Conservation (phyloP, 2,113 vertebrate species). For the Crotalus helleri region DNA sequence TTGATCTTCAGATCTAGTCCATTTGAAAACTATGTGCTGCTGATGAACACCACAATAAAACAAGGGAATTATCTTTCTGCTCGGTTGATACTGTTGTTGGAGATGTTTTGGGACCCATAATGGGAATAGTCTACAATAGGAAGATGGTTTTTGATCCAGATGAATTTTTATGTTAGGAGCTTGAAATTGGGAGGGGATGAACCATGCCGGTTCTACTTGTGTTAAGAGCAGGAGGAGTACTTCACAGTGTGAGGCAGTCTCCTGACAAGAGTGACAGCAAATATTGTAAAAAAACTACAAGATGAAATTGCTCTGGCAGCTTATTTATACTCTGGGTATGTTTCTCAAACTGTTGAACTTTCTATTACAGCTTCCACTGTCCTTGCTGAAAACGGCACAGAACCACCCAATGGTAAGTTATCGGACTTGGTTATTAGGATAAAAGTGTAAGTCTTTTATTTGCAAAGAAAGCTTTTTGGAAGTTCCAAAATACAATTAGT, state of each 20-base stretch:
- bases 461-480: background rate
- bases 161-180: background rate
- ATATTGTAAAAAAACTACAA: background rate
- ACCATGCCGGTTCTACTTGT: background rate
- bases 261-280: background rate
- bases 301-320: background rate
- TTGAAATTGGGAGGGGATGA: background rate
- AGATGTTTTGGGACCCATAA: background rate
- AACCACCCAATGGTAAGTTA: conserved; percentile 95
- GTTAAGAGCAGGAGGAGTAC: background rate
- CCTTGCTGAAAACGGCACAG: conserved; percentile 93
- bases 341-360: background rate
- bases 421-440: background rate
- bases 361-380: conserved; percentile 83
- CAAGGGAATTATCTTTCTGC: background rate
- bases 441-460: background rate
- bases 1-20: background rate
- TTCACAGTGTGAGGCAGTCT: background rate
- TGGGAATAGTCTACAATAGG: background rate
- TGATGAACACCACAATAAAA: background rate
- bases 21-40: background rate
- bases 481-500: background rate
- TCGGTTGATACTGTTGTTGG: background rate
- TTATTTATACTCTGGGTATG: too few species aligned
- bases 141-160: background rate